Conservation (phyloP, 2,113 vertebrate species). For the Oceanodroma tethys region DNA sequence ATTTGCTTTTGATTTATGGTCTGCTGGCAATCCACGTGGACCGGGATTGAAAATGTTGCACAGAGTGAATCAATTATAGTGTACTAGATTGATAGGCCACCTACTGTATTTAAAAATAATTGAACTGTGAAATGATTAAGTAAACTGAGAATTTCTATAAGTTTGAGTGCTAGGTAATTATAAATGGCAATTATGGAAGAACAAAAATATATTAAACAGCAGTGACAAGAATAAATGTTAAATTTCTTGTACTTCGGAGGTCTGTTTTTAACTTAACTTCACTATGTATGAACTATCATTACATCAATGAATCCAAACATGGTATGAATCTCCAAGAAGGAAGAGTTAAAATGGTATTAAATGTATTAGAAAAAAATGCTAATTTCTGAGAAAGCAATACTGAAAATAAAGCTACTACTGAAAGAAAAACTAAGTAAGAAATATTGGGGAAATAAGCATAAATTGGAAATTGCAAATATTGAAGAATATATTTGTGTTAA, state of each 20-base stretch:
- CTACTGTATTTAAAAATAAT: constrained; percentile 54
- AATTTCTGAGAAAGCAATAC: neutral
- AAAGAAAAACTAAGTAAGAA: neutral
- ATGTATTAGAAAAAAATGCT: neutral
- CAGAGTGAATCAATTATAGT: constrained; percentile 25
- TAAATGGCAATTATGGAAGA: constrained; percentile 1
- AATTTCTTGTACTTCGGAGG: neutral
- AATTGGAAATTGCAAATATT: neutral
- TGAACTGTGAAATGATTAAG: constrained; percentile 43
- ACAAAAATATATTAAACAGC: neutral
- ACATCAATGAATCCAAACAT: neutral
- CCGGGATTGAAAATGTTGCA: constrained; percentile 1
- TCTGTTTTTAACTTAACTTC: neutral
- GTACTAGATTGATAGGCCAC: constrained; percentile 24
- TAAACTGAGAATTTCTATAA: constrained; percentile 36
- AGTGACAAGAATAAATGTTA: neutral
- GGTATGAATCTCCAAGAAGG: neutral
- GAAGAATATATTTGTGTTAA: neutral
- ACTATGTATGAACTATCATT: neutral
- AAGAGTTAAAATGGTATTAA: neutral
- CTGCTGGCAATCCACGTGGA: neutral
- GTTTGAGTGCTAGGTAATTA: constrained; percentile 1
- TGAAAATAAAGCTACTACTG: neutral
- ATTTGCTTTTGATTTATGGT: constrained; percentile 39
- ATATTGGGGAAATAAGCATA: neutral